Percentiles rank a stretch among this genome's conserved stretches.
These are phyloP conservation scores for Atethmia centrago DNA, from an alignment of 2,888 invertebrate species.

Conservation along the genomic window DNA sequence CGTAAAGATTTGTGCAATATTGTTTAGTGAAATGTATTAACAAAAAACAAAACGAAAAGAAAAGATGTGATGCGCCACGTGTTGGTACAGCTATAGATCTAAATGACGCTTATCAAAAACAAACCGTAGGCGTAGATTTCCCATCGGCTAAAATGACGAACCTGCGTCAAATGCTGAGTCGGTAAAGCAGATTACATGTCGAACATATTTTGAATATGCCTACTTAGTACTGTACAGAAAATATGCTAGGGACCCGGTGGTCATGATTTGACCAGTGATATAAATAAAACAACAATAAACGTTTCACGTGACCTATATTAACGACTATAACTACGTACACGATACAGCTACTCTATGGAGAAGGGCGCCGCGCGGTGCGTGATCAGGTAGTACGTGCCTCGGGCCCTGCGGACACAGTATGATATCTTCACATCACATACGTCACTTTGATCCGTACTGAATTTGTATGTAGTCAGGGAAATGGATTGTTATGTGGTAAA, in stretches of 20 bases:
- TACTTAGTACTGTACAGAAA: neutral
- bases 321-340: neutral
- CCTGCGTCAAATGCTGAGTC: neutral
- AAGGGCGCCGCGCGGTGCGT: slow-evolving; percentile 89
- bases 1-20: too few species aligned
- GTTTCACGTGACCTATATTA: slow-evolving; percentile 14
- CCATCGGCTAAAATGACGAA: neutral
- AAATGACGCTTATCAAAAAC: neutral
- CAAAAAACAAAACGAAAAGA: neutral
- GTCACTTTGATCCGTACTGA: neutral
- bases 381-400: slow-evolving; percentile 88
- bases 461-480: neutral
- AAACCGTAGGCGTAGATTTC: neutral
- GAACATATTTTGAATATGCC: neutral
- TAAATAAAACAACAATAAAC: slow-evolving; percentile 19
- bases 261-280: neutral
- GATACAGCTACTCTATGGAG: slow-evolving; percentile 80
- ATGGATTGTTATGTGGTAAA: neutral
- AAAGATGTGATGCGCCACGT: too few species aligned
- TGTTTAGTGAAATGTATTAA: neutral
- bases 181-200: neutral
- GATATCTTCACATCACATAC: neutral
- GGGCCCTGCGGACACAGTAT: slow-evolving; percentile 82
- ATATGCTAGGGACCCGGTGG: neutral
- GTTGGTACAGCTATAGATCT: neutral